Base-by-base conservation (phyloP, 2,888 invertebrate genomes). In the Limnephilus marmoratus region DNA sequence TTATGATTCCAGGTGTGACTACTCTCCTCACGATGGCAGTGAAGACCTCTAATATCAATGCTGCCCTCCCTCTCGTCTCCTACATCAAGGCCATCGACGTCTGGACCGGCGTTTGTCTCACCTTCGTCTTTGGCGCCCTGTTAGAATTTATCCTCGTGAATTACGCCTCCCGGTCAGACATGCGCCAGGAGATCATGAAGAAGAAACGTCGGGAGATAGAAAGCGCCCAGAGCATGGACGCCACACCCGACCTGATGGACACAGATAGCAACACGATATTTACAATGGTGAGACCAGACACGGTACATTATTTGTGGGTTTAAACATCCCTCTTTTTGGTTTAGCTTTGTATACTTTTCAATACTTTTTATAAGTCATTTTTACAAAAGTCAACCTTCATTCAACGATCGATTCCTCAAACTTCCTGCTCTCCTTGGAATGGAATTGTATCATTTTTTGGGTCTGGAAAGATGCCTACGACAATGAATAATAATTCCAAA, bases 81-180 rank as follows among this genome's bases (percentile, higher is more conserved):
- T 99, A 99, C 96, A 99, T 99, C 91, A 99, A 99, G 96, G 99
- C 99, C 94, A 99, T 99, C 94, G 99, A 99, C 96, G 98, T 99
- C 90, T 99, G 99, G 99, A 99, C 99, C 94, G 99, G 99, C 93
- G 99, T 99, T 91, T 99, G 99, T 95, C 97, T 99, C 94, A 99
- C 99, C 90, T 99, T 99, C 96, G 99, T 99, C 90, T 99, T 99
- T 95, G 99, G 99, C 87, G 99, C 99, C 41, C 96, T 99, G 94
- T 97, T 99, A 93, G 99, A 99, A 96, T 99, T 99, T 95, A 99
- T 99, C 90, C 97, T 99, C 94, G 99, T 99, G 94, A 99, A 99
- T 96, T 99, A 99, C 95, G 98, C 99, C 92, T 98, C 98, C 94
- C 97, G 99, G 94, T 99, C 99, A 94, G 99, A 99, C 96, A 98